Evolutionary conservation across 2,113 vertebrate genomes (phyloP), one percentile per base, ranked within the genome.

Genomic region (Camelus dromedarius): DNA sequence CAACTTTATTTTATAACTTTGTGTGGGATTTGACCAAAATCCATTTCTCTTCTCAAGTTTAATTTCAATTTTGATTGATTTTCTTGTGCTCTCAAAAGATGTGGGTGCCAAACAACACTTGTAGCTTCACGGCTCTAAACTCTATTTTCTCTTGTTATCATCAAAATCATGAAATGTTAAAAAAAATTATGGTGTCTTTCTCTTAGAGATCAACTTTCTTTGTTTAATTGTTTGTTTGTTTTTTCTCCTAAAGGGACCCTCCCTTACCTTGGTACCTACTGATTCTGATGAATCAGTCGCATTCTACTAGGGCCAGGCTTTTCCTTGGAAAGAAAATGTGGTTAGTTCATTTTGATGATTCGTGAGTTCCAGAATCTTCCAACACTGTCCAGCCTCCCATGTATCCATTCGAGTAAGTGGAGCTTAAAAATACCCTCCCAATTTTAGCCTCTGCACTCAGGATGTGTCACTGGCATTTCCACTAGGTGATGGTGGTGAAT

Each of bases 401-500:
- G 14, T 2, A 35, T 13, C 13, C 72, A 26, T 60, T 20, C 19
- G 2, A 10, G 26, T 13, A 32, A 20, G 42, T 4, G 16, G n/a
- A 20, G 11, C n/a, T 24, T 11, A 58, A 38, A 52, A 28, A 15
- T 11, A 35, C 50, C 54, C 12, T 22, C 22, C 12, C 8, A 14
- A 3, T 18, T 72, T 69, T 56, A n/a, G 30, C 28, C 3, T n/a
- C 30, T n/a, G 16, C 2, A 2, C n/a, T 64, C 26, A 3, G 12
- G 3, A 22, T 22, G 38, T 4, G n/a, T 2, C 12, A 24, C 48
- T 22, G 24, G 28, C 14, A 20, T 26, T 76, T 62, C 66, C 54
- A 26, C 0, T 11, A 26, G 52, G 32, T 3, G 32, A 26, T 1
- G 9, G 1, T 48, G 42, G n/a, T 38, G 24, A 52, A 26, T 24